Conservation (phyloP, 1,140 invertebrate genomes). For the Harpegnathos saltator region DNA sequence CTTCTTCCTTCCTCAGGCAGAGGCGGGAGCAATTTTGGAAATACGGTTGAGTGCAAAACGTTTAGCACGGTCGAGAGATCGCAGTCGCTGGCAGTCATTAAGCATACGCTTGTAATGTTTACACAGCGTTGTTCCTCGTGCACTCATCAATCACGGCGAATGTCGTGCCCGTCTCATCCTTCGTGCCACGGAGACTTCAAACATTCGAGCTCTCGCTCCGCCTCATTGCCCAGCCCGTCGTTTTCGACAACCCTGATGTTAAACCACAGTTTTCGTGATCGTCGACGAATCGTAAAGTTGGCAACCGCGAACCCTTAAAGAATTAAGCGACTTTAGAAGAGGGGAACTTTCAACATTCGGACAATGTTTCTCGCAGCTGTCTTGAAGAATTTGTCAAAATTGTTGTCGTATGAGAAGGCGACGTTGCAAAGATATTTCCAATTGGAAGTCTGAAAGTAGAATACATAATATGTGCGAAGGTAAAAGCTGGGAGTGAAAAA, state of each 20-base stretch:
- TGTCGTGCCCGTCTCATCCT: conserved; percentile 73
- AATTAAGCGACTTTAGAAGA: no score
- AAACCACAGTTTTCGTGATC: conserved; percentile 7
- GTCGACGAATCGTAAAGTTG: conserved; percentile 2
- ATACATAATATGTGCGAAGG: no score
- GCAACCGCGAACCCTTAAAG: no score
- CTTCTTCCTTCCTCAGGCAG: not conserved
- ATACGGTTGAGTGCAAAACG: conserved; percentile 48
- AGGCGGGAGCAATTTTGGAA: conserved; percentile 12
- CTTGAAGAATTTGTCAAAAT: no score
- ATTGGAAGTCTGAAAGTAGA: no score
- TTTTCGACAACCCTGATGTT: conserved; percentile 71
- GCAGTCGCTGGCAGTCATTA: conserved; percentile 79
- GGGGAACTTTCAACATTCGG: no score
- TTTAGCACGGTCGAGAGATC: conserved; percentile 32
- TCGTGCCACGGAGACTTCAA: conserved; percentile 60
- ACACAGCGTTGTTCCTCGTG: conserved; percentile 80
- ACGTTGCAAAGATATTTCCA: no score
- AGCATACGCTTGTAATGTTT: conserved; percentile 82
- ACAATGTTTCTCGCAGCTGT: no score
- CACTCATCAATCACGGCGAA: conserved; percentile 83
- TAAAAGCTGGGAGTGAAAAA: no score
- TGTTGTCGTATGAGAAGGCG: no score
- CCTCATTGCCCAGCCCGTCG: conserved; percentile 71
- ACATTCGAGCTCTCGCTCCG: conserved; percentile 62